Percentiles rank a stretch among this genome's conserved stretches.
phyloP scores from a whole-genome alignment of 2,888 invertebrate species.

The Bedellia somnulentella region DNA sequence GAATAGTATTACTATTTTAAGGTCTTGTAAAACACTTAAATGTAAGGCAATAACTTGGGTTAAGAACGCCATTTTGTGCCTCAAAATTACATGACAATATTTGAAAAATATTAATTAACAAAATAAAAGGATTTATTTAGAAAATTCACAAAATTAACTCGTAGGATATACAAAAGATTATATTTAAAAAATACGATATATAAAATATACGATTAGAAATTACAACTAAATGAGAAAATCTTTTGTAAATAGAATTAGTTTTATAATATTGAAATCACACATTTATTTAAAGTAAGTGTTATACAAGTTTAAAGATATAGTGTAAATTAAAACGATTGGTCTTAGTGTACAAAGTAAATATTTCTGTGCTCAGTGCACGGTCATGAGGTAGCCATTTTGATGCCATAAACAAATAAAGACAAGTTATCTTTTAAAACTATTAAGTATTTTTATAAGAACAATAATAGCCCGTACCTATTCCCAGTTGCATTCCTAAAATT shows the following conservation, averaged over 20 bases:
- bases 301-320: constrained; percentile 34
- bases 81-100: constrained; percentile 43
- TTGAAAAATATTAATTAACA: no score
- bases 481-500: no score
- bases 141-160: no score
- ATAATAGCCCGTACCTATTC: no score
- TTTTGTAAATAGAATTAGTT: background rate
- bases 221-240: background rate
- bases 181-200: background rate
- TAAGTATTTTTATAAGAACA: no score
- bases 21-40: constrained; percentile 32
- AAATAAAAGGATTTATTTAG: no score
- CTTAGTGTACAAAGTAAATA: constrained; percentile 22
- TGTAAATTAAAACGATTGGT: constrained; percentile 29
- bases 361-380: constrained; percentile 47
- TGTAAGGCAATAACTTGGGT: constrained; percentile 49
- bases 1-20: constrained; percentile 59
- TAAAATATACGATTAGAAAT: background rate
- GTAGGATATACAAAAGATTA: background rate
- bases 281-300: constrained; percentile 17
- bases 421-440: no score
- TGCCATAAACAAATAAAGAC: no score
- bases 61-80: constrained; percentile 55
- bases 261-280: no score
- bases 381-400: constrained; percentile 58